Evolutionary conservation across 2,797 vertebrate genomes (phyloP).

Genomic region (Propithecus deckenii): DNA sequence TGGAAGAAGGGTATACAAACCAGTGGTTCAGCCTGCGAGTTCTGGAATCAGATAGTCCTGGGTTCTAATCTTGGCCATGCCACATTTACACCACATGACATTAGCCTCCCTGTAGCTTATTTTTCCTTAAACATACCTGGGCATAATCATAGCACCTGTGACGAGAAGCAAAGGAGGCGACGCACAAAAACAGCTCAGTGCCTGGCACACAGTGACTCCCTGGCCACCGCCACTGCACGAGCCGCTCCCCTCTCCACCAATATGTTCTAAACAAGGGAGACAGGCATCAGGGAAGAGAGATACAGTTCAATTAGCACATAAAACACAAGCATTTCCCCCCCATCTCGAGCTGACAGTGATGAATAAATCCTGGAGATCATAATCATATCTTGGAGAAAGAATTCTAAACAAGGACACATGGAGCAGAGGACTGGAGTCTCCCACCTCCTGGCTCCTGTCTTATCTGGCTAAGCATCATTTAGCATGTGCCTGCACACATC

Average conservation of each 20-base stretch:
- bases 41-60: neutral
- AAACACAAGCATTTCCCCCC: neutral
- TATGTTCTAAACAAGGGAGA: neutral
- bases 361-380: neutral
- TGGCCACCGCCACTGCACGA: neutral
- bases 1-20: neutral
- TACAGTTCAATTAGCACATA: neutral
- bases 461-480: neutral
- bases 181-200: neutral
- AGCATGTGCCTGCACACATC: neutral
- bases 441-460: neutral
- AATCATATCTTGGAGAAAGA: slow-evolving; percentile 41
- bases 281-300: neutral
- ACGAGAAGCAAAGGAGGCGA: neutral
- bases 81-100: neutral
- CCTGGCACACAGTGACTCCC: neutral
- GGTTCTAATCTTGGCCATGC: neutral
- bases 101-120: neutral
- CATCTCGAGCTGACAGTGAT: neutral
- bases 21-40: neutral
- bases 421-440: neutral
- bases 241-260: neutral
- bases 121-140: neutral
- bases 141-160: neutral
- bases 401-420: slow-evolving; percentile 42